Conservation (phyloP, 2,113 vertebrate genomes). For the Leucosticte australis region DNA sequence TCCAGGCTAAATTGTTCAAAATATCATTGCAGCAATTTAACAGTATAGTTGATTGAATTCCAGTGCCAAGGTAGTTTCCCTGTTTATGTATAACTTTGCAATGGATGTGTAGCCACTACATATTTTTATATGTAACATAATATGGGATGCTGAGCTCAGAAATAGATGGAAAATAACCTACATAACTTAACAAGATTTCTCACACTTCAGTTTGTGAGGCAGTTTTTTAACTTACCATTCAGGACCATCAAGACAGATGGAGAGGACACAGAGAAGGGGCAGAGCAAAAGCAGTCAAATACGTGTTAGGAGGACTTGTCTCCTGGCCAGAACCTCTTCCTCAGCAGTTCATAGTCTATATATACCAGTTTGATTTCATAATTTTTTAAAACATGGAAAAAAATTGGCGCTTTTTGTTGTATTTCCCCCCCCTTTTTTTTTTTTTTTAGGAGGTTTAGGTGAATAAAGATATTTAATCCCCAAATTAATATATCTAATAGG, state of each 20-base stretch:
- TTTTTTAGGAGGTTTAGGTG: not conserved
- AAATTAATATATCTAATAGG: not conserved
- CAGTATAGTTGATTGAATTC: not conserved
- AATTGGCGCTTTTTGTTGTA: not conserved
- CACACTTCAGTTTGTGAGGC: not conserved
- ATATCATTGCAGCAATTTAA: not conserved
- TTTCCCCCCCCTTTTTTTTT: too few relatives aligned
- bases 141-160: not conserved
- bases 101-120: not conserved
- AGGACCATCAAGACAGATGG: not conserved
- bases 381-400: not conserved
- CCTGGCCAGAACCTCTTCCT: not conserved
- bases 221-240: not conserved
- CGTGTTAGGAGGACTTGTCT: rapidly evolving
- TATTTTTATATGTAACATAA: not conserved
- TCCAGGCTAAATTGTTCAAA: not conserved
- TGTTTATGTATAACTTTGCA: not conserved
- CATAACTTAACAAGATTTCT: not conserved
- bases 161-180: not conserved
- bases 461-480: not conserved
- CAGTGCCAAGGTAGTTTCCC: not conserved
- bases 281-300: not conserved
- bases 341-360: not conserved
- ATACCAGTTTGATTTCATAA: not conserved
- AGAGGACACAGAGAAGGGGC: not conserved